Evolutionary conservation across 1,140 invertebrate genomes (phyloP), one percentile per base, ranked within the genome.

Genomic region (Listronotus bonariensis): DNA sequence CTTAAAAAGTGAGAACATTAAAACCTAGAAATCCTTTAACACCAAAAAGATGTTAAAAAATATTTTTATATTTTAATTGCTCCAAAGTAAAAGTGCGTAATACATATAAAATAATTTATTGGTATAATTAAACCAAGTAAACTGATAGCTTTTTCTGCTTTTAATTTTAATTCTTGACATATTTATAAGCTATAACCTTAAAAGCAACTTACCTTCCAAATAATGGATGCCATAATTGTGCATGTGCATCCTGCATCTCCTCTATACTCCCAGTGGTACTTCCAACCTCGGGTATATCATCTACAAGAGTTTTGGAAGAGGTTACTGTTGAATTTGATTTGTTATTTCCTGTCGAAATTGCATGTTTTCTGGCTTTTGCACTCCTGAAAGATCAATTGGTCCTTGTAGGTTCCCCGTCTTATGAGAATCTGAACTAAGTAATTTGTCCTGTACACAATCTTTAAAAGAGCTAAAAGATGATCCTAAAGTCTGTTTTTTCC

Each of bases 171-270:
- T 20, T n/a, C 9, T n/a, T 2, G 8, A 4, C 2, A 1, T n/a
- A 17, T 46, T 17, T 46, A 46, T n/a, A n/a, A 20, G 4, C 10
- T 26, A 49, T 18, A 32, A 26, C n/a, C n/a, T n/a, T n/a, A n/a
- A n/a, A n/a, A n/a, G n/a, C n/a, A n/a, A 76, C 77, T 85, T 77
- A 89, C 87, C 85, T 88, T 77, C 86, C 86, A 72, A 88, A 89
- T 0, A 88, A 78, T 6, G 87, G 87, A 82, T 88, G 87, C 87
- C 87, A 88, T 15, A 88, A 77, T 40, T 86, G 83, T 36, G 83
- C 83, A 62, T 87, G 83, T 32, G 79, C 74, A 46, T 84, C 82
- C 53, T 80, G 77, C 67, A 78, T 76, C 49, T 79, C 77, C 36
- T 80, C 77, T 20, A 79, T 70, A 49, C 75, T 75, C 10, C 72